A percentile compares a stretch with the other conserved stretches of the same genome.
phyloP scores from a whole-genome alignment of 2,888 invertebrate species.

The Yponomeuta cagnagella region DNA sequence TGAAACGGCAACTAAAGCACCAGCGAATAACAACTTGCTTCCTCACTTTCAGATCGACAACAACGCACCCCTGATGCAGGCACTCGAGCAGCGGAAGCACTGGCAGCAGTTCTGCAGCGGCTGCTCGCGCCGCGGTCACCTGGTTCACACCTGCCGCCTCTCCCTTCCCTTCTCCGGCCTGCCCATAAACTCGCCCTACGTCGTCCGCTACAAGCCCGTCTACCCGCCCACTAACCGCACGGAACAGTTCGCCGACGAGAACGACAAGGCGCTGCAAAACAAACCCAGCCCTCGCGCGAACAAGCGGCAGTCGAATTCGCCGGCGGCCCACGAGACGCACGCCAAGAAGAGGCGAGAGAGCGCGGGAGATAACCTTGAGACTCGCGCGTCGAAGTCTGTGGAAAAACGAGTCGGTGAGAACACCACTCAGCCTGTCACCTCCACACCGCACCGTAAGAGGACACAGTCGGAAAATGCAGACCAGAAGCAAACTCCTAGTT shows the following conservation, averaged over 20 bases:
- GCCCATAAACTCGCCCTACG: constrained; percentile 57
- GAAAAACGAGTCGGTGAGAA: constrained; percentile 20
- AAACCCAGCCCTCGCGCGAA: constrained; percentile 28
- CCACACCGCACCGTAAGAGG: background rate
- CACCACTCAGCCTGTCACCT: background rate
- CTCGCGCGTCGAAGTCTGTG: background rate
- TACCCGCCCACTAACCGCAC: constrained; percentile 22
- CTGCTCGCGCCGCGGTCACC: constrained; percentile 73
- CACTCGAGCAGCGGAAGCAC: constrained; percentile 42
- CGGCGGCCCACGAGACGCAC: constrained; percentile 46
- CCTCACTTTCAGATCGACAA: constrained; percentile 54
- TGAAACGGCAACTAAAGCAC: background rate
- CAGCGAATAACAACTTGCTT: background rate
- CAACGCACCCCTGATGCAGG: constrained; percentile 50
- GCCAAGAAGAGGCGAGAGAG: constrained; percentile 44
- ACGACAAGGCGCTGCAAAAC: constrained; percentile 19
- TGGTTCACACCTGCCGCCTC: constrained; percentile 54
- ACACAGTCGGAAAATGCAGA: constrained; percentile 1
- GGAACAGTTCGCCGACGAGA: background rate
- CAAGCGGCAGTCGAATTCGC: constrained; percentile 61
- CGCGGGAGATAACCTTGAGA: constrained; percentile 30
- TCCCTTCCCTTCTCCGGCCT: constrained; percentile 57
- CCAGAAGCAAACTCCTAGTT: background rate
- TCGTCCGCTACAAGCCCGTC: constrained; percentile 46
- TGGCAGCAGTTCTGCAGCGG: constrained; percentile 70